Base-by-base conservation (phyloP, 2,888 invertebrate genomes). In the Sarcophaga caerulescens region DNA sequence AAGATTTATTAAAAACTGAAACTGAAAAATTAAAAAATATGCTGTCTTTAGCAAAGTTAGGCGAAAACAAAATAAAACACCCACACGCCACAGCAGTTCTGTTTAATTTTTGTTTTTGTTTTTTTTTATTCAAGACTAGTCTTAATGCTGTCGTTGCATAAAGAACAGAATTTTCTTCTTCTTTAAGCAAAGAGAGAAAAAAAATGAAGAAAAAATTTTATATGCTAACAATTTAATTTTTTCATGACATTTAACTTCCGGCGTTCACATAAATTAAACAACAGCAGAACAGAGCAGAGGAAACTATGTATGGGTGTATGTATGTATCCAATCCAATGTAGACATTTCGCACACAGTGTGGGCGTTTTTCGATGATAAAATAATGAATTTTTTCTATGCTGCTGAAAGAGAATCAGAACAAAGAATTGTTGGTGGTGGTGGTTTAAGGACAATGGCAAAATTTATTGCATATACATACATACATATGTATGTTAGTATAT, bases 211-310 rank as follows among this genome's bases (percentile, higher is more conserved):
- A 71, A 23, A 68, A 45, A 44, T 75, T 77, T 69, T 84, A 78
- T 79, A 63, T 82, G 74, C 66, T 71, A 78, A 81, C 81, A 84
- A 73, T 81, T 81, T 86, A 84, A 75, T 84, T 81, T 84, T 81
- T 81, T 75, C 79, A 76, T 84, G 84, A 84, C 84, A 87, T 81
- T 87, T 81, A 75, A 87, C 84, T 84, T 87, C 78, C 84, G 84
- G 78, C 74, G 79, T 68, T 78, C 76, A 66, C 70, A 84, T 86
- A 84, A 84, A 86, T 84, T 84, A 75, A 78, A 84, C 75, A 86
- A n/a, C 57, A 63, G 45, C 14, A 25, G 52, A 4, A 17, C 52
- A 17, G 5, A 14, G 14, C 17, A 1, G 2, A 14, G 3, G 0
- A 1, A 4, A 47, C 1, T 14, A 47, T 47, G 14, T 14, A 47